Evolutionary conservation across 2,797 vertebrate genomes (phyloP).

Genomic region (Lates japonicus): DNA sequence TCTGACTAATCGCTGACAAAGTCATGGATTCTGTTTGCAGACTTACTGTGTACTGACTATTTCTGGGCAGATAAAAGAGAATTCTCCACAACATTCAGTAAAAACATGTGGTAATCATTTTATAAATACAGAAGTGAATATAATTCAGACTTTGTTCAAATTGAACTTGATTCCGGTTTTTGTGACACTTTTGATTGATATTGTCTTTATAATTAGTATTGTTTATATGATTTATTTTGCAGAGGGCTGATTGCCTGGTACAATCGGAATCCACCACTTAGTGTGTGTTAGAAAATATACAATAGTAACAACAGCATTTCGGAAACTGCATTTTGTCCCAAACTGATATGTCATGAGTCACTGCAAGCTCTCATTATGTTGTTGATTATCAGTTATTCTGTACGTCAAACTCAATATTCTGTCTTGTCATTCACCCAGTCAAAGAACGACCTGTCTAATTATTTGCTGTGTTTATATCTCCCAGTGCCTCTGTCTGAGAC

Average conservation of each 20-base stretch:
- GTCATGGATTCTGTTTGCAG: conserved; percentile 40
- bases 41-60: conserved; percentile 24
- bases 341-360: conserved; percentile 44
- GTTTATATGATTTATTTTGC: conserved; percentile 49
- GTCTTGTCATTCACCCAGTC: conserved; percentile 66
- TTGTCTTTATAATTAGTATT: conserved; percentile 38
- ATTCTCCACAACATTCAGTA: background rate
- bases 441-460: conserved; percentile 57
- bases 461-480: conserved; percentile 55
- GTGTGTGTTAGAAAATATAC: conserved; percentile 12
- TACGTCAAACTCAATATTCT: conserved; percentile 60
- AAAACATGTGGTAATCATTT: conserved; percentile 20
- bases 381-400: conserved; percentile 65
- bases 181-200: conserved; percentile 32
- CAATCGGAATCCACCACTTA: conserved; percentile 10
- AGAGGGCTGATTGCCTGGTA: conserved; percentile 40
- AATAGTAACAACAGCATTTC: background rate
- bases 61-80: conserved; percentile 33
- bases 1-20: conserved; percentile 65
- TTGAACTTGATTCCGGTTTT: background rate
- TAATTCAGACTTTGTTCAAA: conserved; percentile 7
- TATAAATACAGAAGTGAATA: background rate
- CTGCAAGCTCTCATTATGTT: conserved; percentile 56
- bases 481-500: conserved; percentile 31
- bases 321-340: conserved; percentile 33